These are phyloP conservation scores for Polypedilum vanderplanki DNA, from an alignment of 1,140 invertebrate genomes.

Conservation along the genomic window DNA sequence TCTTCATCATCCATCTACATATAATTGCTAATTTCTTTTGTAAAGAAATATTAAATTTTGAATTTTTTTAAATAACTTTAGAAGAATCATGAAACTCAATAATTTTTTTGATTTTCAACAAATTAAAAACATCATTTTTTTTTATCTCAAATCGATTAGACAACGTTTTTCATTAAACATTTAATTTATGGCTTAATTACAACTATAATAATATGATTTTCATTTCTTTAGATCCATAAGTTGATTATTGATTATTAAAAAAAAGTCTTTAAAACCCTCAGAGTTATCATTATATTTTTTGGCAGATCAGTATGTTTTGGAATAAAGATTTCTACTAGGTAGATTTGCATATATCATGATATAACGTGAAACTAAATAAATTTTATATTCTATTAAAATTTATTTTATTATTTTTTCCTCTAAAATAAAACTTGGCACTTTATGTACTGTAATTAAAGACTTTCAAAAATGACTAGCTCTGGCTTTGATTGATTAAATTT, in stretches of 20 bases:
- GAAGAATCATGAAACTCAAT: no score
- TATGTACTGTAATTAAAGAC: constrained; percentile 33
- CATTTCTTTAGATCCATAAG: no score
- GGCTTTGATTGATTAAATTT: neutral
- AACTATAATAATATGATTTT: no score
- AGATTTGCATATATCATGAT: neutral
- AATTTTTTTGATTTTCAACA: constrained; percentile 1
- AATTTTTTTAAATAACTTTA: no score
- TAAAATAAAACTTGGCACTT: constrained; percentile 34
- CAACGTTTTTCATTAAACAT: constrained; percentile 1
- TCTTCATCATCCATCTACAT: no score
- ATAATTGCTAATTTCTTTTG: no score
- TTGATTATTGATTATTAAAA: neutral
- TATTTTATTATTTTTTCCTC: constrained; percentile 30
- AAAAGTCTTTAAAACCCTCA: constrained; percentile 28
- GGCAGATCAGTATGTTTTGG: neutral
- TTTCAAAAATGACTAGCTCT: constrained; percentile 28
- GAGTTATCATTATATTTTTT: constrained; percentile 35
- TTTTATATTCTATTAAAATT: neutral
- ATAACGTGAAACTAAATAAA: neutral
- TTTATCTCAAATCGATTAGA: neutral
- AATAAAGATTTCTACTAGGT: neutral
- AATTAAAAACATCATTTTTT: constrained; percentile 3
- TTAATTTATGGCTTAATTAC: neutral
- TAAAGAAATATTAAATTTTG: no score